phyloP scores from a whole-genome alignment of 2,797 vertebrate species.

The Takifugu ocellatus region DNA sequence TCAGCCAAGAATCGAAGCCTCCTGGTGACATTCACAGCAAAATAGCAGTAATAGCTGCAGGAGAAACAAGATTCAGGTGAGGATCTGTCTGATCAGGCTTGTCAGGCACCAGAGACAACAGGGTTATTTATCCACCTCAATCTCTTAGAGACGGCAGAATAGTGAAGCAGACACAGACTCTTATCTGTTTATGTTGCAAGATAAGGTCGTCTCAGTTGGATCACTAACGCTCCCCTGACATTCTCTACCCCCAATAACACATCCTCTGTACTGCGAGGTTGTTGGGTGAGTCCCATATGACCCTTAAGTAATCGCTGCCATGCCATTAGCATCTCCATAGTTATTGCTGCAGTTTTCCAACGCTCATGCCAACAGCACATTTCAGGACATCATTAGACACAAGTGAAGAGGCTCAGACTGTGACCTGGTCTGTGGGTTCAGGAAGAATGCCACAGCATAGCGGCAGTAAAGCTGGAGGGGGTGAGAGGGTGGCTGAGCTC shows the following conservation, averaged over 20 bases:
- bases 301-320: slow-evolving; percentile 84
- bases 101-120: slow-evolving; percentile 54
- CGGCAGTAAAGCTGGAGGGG: slow-evolving; percentile 53
- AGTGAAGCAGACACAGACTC: slow-evolving; percentile 67
- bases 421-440: slow-evolving; percentile 56
- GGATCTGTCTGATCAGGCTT: slow-evolving; percentile 55
- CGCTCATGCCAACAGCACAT: slow-evolving; percentile 62
- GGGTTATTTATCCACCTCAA: slow-evolving; percentile 73
- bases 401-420: slow-evolving; percentile 40
- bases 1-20: slow-evolving; percentile 54
- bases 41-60: slow-evolving; percentile 32
- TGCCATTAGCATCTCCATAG: slow-evolving; percentile 82
- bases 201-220: slow-evolving; percentile 81
- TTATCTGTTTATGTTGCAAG: slow-evolving; percentile 81
- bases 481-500: slow-evolving; percentile 46
- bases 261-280: slow-evolving; percentile 78
- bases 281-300: slow-evolving; percentile 82
- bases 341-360: slow-evolving; percentile 71
- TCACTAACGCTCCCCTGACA: slow-evolving; percentile 81
- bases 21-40: slow-evolving; percentile 43
- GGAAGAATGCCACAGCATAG: slow-evolving; percentile 55
- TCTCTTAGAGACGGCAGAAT: slow-evolving; percentile 69
- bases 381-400: slow-evolving; percentile 60
- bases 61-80: slow-evolving; percentile 35
- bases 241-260: slow-evolving; percentile 35